Percentiles rank a stretch among this genome's conserved stretches.
Evolutionary conservation across 2,888 invertebrate species (phyloP).

Genomic region (Yponomeuta evonymella): DNA sequence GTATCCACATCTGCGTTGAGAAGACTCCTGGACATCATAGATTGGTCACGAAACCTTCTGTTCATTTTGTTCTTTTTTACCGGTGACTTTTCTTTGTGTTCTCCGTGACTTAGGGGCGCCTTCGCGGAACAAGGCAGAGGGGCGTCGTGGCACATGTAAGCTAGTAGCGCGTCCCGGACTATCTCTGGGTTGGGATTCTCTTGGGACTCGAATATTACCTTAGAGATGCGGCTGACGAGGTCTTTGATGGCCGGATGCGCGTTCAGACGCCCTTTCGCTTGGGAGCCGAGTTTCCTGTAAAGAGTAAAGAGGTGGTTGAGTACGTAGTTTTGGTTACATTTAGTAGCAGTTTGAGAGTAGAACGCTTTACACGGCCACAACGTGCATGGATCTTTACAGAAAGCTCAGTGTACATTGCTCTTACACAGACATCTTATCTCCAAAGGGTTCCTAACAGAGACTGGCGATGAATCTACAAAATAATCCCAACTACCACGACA

Average conservation of each 20-base stretch:
- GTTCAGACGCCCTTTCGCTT: constrained; percentile 79
- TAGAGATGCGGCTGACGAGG: constrained; percentile 80
- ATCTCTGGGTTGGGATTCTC: constrained; percentile 82
- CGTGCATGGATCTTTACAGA: no score
- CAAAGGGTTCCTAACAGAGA: no score
- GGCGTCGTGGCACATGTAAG: constrained; percentile 90
- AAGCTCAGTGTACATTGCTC: no score
- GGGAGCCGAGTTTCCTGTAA: constrained; percentile 71
- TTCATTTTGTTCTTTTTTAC: constrained; percentile 28
- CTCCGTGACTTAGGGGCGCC: constrained; percentile 25
- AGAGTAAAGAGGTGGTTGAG: not conserved
- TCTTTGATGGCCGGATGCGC: constrained; percentile 85
- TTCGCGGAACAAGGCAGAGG: constrained; percentile 83
- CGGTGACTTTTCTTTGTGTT: constrained; percentile 23
- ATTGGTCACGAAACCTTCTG: constrained; percentile 30
- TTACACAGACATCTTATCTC: no score
- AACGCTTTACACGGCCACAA: no score
- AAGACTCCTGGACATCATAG: constrained; percentile 38
- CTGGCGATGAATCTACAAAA: no score
- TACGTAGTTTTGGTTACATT: no score
- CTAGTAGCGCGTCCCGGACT: constrained; percentile 87
- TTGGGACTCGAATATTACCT: constrained; percentile 80
- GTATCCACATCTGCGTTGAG: constrained; percentile 60
- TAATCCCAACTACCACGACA: no score
- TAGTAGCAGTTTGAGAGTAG: no score